These are phyloP conservation scores for Emesis furor DNA, from an alignment of 2,888 invertebrate species.

Conservation along the genomic window DNA sequence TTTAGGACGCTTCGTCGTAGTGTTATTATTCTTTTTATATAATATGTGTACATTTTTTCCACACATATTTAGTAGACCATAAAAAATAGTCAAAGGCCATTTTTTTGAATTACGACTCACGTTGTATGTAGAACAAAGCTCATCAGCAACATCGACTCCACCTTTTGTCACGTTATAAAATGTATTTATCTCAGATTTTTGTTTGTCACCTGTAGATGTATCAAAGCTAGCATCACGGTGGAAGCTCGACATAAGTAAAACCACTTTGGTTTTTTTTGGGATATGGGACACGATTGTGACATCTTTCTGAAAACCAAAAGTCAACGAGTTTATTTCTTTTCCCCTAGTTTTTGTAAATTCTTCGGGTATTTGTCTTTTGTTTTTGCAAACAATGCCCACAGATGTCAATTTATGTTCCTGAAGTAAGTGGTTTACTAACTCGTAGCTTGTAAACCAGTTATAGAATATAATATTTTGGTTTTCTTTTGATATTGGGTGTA, in stretches of 20 bases:
- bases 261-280: slow-evolving; percentile 76
- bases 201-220: slow-evolving; percentile 65
- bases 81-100: too few relatives aligned
- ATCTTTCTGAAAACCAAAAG: slow-evolving; percentile 65
- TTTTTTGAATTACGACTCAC: slow-evolving; percentile 70
- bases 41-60: too few relatives aligned
- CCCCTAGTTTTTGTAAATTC: slow-evolving; percentile 41
- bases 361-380: slow-evolving; percentile 52
- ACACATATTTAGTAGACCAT: too few relatives aligned
- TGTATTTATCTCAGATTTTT: slow-evolving; percentile 74
- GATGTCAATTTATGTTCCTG: slow-evolving; percentile 42
- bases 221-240: slow-evolving; percentile 76
- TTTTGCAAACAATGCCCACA: slow-evolving; percentile 48
- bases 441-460: slow-evolving; percentile 60
- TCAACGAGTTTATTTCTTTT: slow-evolving; percentile 31
- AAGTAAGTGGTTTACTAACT: slow-evolving; percentile 45
- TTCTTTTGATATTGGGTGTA: slow-evolving; percentile 40
- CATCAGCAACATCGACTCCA: slow-evolving; percentile 74
- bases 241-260: slow-evolving; percentile 75
- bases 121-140: slow-evolving; percentile 69
- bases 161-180: slow-evolving; percentile 77
- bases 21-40: too few relatives aligned
- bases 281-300: slow-evolving; percentile 75
- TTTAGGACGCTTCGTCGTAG: too few relatives aligned
- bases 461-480: slow-evolving; percentile 56